Evolutionary conservation across 2,797 vertebrate species (phyloP).

Genomic region (Oreochromis mossambicus): DNA sequence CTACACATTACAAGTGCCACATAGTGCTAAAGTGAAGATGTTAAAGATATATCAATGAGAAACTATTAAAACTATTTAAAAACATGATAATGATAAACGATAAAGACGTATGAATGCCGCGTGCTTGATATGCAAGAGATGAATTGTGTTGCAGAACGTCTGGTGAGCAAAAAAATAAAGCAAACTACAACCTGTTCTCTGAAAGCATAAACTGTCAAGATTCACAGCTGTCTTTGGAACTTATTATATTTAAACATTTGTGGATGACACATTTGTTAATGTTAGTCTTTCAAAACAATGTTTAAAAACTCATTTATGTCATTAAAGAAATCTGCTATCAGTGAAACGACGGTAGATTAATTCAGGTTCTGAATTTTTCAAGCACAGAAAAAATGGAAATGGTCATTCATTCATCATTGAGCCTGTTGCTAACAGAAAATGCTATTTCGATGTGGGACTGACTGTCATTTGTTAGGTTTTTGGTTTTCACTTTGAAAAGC

Average conservation of each 20-base stretch:
- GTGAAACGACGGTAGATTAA: background rate
- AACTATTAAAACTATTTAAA: background rate
- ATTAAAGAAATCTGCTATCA: accelerated
- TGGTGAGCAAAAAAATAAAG: background rate
- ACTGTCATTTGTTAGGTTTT: background rate
- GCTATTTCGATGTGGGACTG: accelerated
- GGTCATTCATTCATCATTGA: background rate
- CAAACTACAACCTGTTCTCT: background rate
- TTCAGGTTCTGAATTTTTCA: background rate
- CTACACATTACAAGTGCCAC: background rate
- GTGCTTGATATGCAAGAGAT: background rate
- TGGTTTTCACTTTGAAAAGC: background rate
- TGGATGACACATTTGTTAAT: accelerated
- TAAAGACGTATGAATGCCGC: background rate
- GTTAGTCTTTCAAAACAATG: background rate
- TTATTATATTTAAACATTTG: background rate
- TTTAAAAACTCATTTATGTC: background rate
- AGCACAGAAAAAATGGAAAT: background rate
- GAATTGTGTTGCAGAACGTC: background rate
- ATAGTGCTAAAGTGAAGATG: background rate
- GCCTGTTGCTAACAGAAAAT: background rate
- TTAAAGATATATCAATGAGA: background rate
- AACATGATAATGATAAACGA: background rate
- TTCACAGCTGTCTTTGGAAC: background rate
- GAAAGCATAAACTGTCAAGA: background rate